Conservation (phyloP, 2,113 vertebrate genomes). For the Galemys pyrenaicus region DNA sequence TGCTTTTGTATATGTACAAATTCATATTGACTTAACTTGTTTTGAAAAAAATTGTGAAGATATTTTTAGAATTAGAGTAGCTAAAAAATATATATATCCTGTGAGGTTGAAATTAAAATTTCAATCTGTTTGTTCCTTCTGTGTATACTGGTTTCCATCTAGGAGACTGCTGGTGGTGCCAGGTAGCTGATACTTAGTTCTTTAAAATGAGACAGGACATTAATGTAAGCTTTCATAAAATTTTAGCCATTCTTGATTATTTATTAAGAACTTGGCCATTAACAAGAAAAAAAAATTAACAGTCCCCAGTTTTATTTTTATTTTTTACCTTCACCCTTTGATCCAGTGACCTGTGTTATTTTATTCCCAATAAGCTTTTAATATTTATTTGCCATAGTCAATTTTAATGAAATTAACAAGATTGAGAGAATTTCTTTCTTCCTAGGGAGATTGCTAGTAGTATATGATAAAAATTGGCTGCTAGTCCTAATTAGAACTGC, state of each 20-base stretch:
- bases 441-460: neutral
- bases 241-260: constrained; percentile 32
- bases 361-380: neutral
- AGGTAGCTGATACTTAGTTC: constrained; percentile 12
- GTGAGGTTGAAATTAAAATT: constrained; percentile 4
- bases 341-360: neutral
- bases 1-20: constrained; percentile 4
- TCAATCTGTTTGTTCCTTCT: constrained; percentile 2
- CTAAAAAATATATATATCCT: neutral
- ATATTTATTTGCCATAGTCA: neutral
- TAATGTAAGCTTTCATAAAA: neutral
- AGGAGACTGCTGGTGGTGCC: neutral
- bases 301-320: neutral
- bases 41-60: neutral
- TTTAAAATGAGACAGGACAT: constrained; percentile 29
- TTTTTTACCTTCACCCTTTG: neutral
- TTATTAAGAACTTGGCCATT: neutral
- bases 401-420: constrained; percentile 15
- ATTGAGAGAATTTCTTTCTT: constrained; percentile 31
- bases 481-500: neutral
- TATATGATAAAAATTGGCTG: neutral
- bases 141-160: constrained; percentile 49
- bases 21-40: neutral
- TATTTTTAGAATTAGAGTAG: constrained; percentile 17
- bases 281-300: neutral